Percentiles rank a stretch among this genome's conserved stretches.
phyloP scores from a whole-genome alignment of 2,888 invertebrate species.

The Monoplex corrugatus region DNA sequence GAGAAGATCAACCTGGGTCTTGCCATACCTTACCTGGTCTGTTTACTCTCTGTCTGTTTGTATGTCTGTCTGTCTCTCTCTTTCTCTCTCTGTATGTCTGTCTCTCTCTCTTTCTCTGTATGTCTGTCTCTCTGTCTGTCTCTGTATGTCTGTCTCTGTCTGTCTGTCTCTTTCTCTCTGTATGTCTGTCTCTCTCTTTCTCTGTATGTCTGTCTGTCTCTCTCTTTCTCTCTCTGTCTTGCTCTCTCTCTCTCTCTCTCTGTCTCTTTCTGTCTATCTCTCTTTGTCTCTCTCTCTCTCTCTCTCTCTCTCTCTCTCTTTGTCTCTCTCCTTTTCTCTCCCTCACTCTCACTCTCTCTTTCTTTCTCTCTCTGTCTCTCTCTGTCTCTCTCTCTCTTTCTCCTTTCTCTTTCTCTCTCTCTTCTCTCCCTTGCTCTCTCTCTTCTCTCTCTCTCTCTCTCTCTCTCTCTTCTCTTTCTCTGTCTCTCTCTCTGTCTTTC shows the following conservation, averaged over 20 bases:
- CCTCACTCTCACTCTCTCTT: too few relatives aligned
- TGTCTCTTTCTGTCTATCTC: not conserved
- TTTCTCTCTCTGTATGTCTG: not conserved
- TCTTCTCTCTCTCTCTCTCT: too few relatives aligned
- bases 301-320: too few relatives aligned
- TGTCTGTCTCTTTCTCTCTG: not conserved
- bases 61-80: constrained; percentile 6
- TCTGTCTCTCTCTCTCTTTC: too few relatives aligned
- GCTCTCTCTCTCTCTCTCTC: constrained; percentile 26
- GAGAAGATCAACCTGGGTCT: constrained; percentile 89
- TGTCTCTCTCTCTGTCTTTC: too few relatives aligned
- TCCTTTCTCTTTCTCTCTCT: too few relatives aligned
- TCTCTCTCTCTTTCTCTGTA: not conserved
- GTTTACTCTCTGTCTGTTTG: constrained; percentile 28
- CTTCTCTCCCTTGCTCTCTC: too few relatives aligned
- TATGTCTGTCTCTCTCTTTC: not conserved
- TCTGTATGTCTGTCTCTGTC: not conserved
- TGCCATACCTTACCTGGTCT: constrained; percentile 92
- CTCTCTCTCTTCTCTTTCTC: too few relatives aligned
- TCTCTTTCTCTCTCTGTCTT: not conserved
- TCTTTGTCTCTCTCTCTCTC: too few relatives aligned
- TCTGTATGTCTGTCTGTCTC: not conserved
- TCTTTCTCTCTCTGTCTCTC: not conserved
- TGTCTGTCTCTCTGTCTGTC: not conserved
- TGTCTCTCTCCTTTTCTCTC: too few relatives aligned